A percentile compares a stretch with the other conserved stretches of the same genome.
Conservation (phyloP, 2,797 vertebrate species). For the Myripristis jacobus region DNA sequence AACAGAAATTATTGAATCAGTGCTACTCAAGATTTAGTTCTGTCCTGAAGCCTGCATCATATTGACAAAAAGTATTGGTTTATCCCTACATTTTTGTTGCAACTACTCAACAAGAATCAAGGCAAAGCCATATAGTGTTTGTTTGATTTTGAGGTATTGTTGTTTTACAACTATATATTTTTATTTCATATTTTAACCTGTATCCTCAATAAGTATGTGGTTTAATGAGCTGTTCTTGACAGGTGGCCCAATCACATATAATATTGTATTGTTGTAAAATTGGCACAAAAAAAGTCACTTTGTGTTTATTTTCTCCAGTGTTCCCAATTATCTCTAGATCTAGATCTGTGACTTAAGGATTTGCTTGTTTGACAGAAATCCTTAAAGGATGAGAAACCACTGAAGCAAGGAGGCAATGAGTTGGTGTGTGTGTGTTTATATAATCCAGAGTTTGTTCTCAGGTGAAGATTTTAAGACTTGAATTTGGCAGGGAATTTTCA, state of each 20-base stretch:
- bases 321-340: background rate
- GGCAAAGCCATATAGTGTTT: background rate
- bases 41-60: too few species aligned
- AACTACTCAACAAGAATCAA: background rate
- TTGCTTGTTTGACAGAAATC: background rate
- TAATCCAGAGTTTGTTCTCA: background rate
- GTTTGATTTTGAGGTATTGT: background rate
- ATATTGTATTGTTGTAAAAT: background rate
- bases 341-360: background rate
- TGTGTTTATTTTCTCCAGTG: background rate
- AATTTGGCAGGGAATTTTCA: background rate
- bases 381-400: background rate
- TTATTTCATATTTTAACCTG: background rate
- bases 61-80: too few species aligned
- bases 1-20: too few species aligned
- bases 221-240: background rate
- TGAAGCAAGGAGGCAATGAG: background rate
- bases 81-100: too few species aligned
- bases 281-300: background rate
- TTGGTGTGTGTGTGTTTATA: background rate
- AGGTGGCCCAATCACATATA: conserved; percentile 1
- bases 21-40: too few species aligned
- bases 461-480: background rate
- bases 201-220: background rate
- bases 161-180: too few species aligned